Evolutionary conservation across 2,888 invertebrate species (phyloP).

Genomic region (Formica aserva): DNA sequence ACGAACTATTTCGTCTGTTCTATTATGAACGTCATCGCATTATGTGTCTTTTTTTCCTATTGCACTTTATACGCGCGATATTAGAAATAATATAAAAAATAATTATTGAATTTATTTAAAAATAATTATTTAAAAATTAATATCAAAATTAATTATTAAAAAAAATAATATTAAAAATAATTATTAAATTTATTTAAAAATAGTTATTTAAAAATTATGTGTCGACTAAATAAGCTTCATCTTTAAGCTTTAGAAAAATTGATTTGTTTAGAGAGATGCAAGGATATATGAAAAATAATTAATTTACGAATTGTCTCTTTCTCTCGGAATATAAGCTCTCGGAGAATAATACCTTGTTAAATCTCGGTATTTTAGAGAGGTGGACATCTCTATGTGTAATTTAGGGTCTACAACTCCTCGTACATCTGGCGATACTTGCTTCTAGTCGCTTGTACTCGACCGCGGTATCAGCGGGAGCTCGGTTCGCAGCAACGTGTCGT

Average conservation of each 20-base stretch:
- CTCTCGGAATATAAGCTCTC: neutral
- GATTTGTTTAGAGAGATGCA: neutral
- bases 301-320: neutral
- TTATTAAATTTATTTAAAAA: too few relatives aligned
- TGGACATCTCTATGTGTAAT: conserved; percentile 43
- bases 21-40: conserved; percentile 47
- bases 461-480: conserved; percentile 61
- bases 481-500: conserved; percentile 63
- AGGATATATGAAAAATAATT: neutral
- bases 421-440: conserved; percentile 65
- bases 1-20: conserved; percentile 65
- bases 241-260: neutral
- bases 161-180: too few relatives aligned
- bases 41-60: conserved; percentile 29
- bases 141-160: too few relatives aligned
- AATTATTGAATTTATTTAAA: too few relatives aligned
- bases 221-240: neutral
- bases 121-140: too few relatives aligned
- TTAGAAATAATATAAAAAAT: conserved; percentile 15
- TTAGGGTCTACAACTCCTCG: conserved; percentile 54
- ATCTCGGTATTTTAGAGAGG: conserved; percentile 40
- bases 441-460: conserved; percentile 60
- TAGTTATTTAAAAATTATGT: neutral
- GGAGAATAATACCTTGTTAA: conserved; percentile 21
- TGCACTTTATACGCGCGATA: conserved; percentile 11